phyloP scores from a whole-genome alignment of 2,888 invertebrate genomes.

The Apamea crenata region DNA sequence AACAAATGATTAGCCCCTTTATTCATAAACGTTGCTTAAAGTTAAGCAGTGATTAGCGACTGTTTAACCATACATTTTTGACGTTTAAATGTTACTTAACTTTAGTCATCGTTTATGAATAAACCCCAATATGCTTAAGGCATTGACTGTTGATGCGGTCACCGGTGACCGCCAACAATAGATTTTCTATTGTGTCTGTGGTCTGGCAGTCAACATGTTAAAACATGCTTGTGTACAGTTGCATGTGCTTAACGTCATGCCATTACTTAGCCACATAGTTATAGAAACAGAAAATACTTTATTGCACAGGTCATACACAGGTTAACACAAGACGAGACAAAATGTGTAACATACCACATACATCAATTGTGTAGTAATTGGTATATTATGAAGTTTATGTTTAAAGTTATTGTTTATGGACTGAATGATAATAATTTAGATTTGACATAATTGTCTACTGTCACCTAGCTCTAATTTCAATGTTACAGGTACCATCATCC shows the following conservation, averaged over 20 bases:
- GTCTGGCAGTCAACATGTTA: too few species aligned
- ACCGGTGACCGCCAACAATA: too few species aligned
- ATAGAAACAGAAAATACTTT: not conserved
- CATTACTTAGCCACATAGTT: not conserved
- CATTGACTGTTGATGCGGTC: too few species aligned
- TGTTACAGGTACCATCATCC: slow-evolving; percentile 91
- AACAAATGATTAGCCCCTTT: not conserved
- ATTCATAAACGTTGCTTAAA: too few species aligned
- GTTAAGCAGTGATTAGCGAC: too few species aligned
- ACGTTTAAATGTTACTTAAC: too few species aligned
- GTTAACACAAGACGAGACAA: not conserved
- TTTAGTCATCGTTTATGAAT: too few species aligned
- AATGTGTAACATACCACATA: not conserved
- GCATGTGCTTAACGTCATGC: not conserved
- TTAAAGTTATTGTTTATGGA: not conserved
- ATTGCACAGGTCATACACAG: not conserved
- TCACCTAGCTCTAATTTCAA: not conserved
- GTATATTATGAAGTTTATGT: not conserved
- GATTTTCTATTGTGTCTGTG: too few species aligned
- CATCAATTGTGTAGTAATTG: not conserved
- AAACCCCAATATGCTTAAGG: too few species aligned
- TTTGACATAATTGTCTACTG: not conserved
- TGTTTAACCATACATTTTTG: too few species aligned
- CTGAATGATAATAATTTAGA: not conserved
- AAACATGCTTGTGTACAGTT: not conserved